Evolutionary conservation across 2,113 vertebrate genomes (phyloP).

Genomic region (Austrofundulus limnaeus): DNA sequence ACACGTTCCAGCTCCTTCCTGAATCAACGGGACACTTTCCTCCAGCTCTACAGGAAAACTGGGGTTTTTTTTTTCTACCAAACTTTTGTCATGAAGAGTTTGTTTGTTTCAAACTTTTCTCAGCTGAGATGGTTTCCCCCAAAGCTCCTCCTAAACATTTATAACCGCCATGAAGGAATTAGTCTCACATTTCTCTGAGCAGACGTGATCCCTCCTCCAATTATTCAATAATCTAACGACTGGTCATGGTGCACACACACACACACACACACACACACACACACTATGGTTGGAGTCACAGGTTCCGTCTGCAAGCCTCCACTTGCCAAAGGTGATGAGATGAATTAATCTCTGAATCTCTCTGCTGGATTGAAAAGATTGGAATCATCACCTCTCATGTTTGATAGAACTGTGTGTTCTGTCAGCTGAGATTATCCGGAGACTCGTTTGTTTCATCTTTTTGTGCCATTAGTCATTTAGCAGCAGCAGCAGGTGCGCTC

Average conservation of each 20-base stretch:
- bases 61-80: constrained; percentile 20
- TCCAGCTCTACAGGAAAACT: constrained; percentile 4
- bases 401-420: background rate
- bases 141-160: constrained; percentile 5
- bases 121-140: no score
- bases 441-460: constrained; percentile 18
- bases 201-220: constrained; percentile 71
- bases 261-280: constrained; percentile 56
- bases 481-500: constrained; percentile 40
- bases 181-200: constrained; percentile 53
- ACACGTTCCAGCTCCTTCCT: constrained; percentile 56
- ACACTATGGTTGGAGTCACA: constrained; percentile 39
- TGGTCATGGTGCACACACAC: constrained; percentile 72
- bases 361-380: constrained; percentile 16
- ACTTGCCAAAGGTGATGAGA: constrained; percentile 47
- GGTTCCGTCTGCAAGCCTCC: constrained; percentile 43
- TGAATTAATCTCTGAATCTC: constrained; percentile 23
- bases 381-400: background rate
- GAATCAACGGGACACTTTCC: constrained; percentile 28
- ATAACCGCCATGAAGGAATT: constrained; percentile 41
- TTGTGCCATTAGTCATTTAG: constrained; percentile 20
- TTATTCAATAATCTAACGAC: constrained; percentile 80
- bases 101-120: constrained; percentile 34
- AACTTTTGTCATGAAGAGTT: constrained; percentile 17
- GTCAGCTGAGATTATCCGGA: background rate